Base-by-base conservation (phyloP, 2,797 vertebrate species). In the Cyprinella venusta region DNA sequence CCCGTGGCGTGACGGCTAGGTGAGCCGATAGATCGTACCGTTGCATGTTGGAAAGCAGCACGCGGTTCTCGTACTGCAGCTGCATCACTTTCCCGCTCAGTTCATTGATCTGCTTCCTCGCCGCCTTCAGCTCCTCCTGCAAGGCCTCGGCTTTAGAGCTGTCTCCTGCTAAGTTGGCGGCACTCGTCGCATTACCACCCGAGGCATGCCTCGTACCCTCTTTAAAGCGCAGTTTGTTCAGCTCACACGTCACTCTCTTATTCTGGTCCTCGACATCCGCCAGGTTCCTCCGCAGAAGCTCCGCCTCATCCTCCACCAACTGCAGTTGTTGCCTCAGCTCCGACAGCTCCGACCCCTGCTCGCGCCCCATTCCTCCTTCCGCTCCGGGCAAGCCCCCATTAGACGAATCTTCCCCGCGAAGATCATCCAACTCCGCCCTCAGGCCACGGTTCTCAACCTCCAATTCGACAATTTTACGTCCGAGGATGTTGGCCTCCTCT, bases 41-140 rank as follows among this genome's bases (percentile, higher is more conserved):
- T 87, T 98, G 97, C 97, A 98, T 97, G 94, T 97, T 98, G 90
- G 97, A 97, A 92, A 98, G 96, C 2, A 99, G 93, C 76, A 98
- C 97, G 5, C 96, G 95, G 88, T 99, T 99, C 92, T 99, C 98
- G 6, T 99, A 99, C 91, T 99, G 98, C 67, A 99, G 95, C 89
- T 99, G 97, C 97, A 99, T 98, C 54, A 99, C 98, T 94, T 98
- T 98, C 67, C 98, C 97, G 59, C 97, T 99, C 54, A 99, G 94
- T 87, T 99, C 97, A 1, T 99, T 99, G 88, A 99, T 96, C 92
- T 99, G 98, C 86, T 97, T 94, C 59, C 98, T 95, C 0, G 98
- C 96, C 1, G 96, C 95, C 90, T 98, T 98, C 48, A 99, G 93
- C 91, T 99, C 98, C 85, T 99, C 98, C 90, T 98, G 97, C 79